phyloP scores from a whole-genome alignment of 2,797 vertebrate species.

The Sus cebifrons region DNA sequence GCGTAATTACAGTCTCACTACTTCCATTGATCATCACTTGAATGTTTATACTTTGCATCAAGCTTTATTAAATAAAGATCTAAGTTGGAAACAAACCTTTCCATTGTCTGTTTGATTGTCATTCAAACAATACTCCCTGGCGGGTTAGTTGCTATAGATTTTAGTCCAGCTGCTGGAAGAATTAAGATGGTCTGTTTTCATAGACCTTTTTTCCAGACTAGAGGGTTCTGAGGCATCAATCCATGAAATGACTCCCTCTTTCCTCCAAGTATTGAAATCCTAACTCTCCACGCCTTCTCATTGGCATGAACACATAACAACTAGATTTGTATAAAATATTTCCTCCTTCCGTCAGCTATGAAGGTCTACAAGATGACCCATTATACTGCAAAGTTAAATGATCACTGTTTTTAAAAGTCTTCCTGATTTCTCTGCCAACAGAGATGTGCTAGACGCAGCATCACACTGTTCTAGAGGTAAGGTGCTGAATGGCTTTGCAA shows the following conservation, averaged over 20 bases:
- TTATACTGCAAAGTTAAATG: background rate
- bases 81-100: constrained; percentile 29
- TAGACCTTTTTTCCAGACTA: background rate
- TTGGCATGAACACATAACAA: background rate
- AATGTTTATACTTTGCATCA: constrained; percentile 4
- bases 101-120: background rate
- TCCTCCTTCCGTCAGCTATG: background rate
- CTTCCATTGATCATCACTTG: constrained; percentile 6
- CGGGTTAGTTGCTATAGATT: background rate
- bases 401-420: background rate
- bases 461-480: background rate
- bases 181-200: background rate
- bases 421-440: constrained; percentile 17
- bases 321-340: background rate
- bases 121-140: background rate
- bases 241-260: background rate
- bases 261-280: background rate
- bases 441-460: background rate
- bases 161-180: background rate
- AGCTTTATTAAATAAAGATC: constrained; percentile 43
- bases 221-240: background rate
- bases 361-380: background rate
- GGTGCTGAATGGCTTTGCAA: background rate
- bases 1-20: background rate
- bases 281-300: background rate